Base-by-base conservation (phyloP, 23 tunicate genomes). In the Trididemnum nubilum region DNA sequence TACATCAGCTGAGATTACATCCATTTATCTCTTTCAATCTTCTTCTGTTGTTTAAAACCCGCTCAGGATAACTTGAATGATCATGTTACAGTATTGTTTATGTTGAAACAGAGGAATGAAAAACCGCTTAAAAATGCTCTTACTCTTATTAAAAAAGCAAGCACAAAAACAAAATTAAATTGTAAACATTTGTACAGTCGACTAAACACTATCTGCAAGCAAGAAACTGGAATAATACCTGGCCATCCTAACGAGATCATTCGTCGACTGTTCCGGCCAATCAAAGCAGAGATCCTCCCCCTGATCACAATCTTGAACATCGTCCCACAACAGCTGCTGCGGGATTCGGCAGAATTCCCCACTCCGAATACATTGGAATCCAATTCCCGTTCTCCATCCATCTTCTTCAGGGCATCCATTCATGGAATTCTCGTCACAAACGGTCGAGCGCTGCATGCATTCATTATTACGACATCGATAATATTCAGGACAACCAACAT, bases 301-400 rank as follows among this genome's bases (percentile, higher is more conserved):
- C 0, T 64, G 76, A 44, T 87, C 92, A 33, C 92, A 87, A 64
- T 87, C 92, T 44, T 49, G 73, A 5, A 87, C 77, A 31, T 73
- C 73, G 63, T 87, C 92, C 33, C 28, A 65, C 52, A 87, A 52
- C 19, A 87, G 49, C 51, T 87, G 92, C 63, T 81, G 85, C 0
- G 92, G 92, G 15, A 87, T 36, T 1, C 84, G 73, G 40, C 92
- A 87, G 24, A 44, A 33, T 64, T 28, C 0, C 28, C 92, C 86
- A 0, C 73, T 81, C 25, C 85, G 61, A 2, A 73, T 64, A 34
- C 92, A 87, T 81, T 87, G 84, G 66, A 87, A 87, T 51, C 92
- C 92, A 9, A 65, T 60, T 9, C 75, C 84, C 5, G 79, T 38
- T 33, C 23, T 24, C 79, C 79, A 73, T 18, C 33, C 60, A 26